phyloP scores from a whole-genome alignment of 2,888 invertebrate genomes.

The Sarcophaga caerulescens region DNA sequence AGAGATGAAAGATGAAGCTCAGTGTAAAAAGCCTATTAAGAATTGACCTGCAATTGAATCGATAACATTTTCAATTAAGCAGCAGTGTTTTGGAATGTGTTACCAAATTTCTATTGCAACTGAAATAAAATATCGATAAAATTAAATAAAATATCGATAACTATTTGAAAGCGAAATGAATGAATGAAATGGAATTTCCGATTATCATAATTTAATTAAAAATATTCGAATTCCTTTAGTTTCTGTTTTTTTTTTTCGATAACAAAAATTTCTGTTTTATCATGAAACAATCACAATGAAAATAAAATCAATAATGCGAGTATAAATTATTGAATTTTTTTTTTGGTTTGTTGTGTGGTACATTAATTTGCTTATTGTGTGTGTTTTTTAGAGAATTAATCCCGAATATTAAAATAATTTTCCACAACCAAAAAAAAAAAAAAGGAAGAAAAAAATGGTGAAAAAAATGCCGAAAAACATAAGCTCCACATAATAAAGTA shows the following conservation, averaged over 20 bases:
- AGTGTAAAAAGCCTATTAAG: too few relatives aligned
- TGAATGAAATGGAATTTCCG: neutral
- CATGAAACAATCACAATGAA: conserved; percentile 14
- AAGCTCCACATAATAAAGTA: conserved; percentile 60
- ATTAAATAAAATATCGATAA: neutral
- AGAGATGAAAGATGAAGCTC: too few relatives aligned
- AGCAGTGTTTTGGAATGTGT: too few relatives aligned
- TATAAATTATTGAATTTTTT: conserved; percentile 16
- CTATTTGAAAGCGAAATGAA: too few relatives aligned
- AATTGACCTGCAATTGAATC: too few relatives aligned
- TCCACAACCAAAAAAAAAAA: neutral
- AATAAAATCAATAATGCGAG: conserved; percentile 40
- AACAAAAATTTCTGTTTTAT: conserved; percentile 23
- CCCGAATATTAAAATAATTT: conserved; percentile 48
- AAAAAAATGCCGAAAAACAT: conserved; percentile 1
- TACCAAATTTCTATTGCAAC: too few relatives aligned
- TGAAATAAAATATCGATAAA: neutral
- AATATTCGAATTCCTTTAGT: neutral
- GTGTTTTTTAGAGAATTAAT: conserved; percentile 29
- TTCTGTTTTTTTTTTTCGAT: neutral
- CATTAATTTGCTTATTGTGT: conserved; percentile 31
- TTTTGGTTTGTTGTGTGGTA: conserved; percentile 11
- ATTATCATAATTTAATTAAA: neutral
- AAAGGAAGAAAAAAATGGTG: neutral
- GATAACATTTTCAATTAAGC: too few relatives aligned